phyloP scores from a whole-genome alignment of 2,797 vertebrate genomes.

The Australoheros facetus region DNA sequence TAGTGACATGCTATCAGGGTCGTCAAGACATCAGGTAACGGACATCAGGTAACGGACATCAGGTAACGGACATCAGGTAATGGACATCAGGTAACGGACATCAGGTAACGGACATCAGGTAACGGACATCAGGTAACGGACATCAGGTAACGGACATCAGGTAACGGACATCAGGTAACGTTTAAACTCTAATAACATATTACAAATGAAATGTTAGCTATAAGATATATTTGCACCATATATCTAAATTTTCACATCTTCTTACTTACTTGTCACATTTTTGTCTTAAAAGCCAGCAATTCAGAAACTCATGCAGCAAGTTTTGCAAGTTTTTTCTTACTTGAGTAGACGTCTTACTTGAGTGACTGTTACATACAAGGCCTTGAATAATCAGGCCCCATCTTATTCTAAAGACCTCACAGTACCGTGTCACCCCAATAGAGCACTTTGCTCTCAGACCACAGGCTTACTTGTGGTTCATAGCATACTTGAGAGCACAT shows the following conservation, averaged over 20 bases:
- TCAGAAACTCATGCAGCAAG: neutral
- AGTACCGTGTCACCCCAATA: too few relatives aligned
- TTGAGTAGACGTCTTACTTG: too few relatives aligned
- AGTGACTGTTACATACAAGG: too few relatives aligned
- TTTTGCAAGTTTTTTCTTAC: too few relatives aligned
- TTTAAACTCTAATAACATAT: neutral
- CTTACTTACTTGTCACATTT: neutral
- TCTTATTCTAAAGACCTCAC: too few relatives aligned
- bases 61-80: neutral
- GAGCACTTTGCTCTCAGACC: too few relatives aligned
- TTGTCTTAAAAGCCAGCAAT: neutral
- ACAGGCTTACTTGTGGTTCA: too few relatives aligned
- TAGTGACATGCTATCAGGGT: neutral
- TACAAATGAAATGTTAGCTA: neutral
- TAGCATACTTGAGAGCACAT: too few relatives aligned
- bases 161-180: neutral
- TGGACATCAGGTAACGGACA: too few relatives aligned
- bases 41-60: neutral
- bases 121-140: neutral
- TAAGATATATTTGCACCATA: neutral
- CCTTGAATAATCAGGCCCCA: too few relatives aligned
- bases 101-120: neutral
- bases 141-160: neutral
- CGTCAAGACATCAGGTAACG: neutral
- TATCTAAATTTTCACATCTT: neutral